Percentiles rank a stretch among this genome's conserved stretches.
Conservation (phyloP, 2,888 invertebrate genomes). For the Exephanes ischioxanthus region DNA sequence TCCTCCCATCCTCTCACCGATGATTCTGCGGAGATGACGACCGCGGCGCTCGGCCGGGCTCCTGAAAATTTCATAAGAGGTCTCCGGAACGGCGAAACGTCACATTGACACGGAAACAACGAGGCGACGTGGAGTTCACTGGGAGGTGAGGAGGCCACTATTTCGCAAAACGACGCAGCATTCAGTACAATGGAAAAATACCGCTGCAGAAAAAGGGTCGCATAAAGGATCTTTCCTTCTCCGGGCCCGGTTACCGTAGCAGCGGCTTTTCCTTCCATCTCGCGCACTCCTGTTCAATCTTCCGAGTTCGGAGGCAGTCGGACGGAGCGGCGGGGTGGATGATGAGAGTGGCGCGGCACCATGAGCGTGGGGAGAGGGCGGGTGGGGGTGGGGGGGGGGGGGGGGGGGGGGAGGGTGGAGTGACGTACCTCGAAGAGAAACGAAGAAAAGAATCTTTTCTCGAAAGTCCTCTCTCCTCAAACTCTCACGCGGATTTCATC, state of each 20-base stretch:
- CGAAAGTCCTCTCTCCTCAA: not conserved
- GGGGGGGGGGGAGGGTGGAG: too few species aligned
- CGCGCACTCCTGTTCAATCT: constrained; percentile 38
- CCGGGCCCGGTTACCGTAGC: not conserved
- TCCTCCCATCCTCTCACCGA: not conserved
- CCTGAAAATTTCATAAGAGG: constrained; percentile 58
- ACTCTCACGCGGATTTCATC: not conserved
- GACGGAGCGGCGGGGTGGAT: constrained; percentile 44
- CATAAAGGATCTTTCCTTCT: constrained; percentile 20
- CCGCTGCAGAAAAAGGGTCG: constrained; percentile 1
- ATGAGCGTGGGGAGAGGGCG: not conserved
- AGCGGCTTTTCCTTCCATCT: not conserved
- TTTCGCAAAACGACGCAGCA: constrained; percentile 34
- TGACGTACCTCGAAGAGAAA: constrained; percentile 38
- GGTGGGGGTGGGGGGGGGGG: too few species aligned
- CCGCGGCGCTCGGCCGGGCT: constrained; percentile 19
- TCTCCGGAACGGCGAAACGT: constrained; percentile 22
- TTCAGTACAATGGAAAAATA: constrained; percentile 27
- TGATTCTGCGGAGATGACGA: constrained; percentile 32
- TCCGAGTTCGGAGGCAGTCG: constrained; percentile 19
- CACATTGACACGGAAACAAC: constrained; percentile 51
- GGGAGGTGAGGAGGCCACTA: not conserved
- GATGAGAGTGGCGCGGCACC: constrained; percentile 65
- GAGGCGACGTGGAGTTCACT: not conserved
- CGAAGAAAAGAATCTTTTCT: constrained; percentile 26